These are phyloP conservation scores for Folsomia manolachei DNA, from an alignment of 2,888 invertebrate genomes.

Conservation along the genomic window DNA sequence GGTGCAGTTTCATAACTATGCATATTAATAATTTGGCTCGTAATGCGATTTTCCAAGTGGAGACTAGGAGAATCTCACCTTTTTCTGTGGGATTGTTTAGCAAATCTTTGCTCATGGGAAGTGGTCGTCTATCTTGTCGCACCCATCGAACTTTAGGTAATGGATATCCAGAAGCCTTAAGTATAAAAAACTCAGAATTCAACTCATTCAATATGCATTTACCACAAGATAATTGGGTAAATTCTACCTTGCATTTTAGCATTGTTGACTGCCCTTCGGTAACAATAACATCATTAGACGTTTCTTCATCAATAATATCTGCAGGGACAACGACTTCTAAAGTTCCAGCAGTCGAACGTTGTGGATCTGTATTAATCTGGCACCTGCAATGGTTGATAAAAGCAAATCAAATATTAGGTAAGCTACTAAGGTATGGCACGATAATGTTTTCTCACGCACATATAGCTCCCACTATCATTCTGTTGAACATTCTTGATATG, in stretches of 20 bases:
- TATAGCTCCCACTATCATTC: slow-evolving; percentile 84
- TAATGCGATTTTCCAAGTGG: not conserved
- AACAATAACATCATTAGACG: slow-evolving; percentile 54
- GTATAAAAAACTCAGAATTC: no score
- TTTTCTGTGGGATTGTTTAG: slow-evolving; percentile 44
- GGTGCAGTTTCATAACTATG: slow-evolving; percentile 17
- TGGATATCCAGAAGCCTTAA: slow-evolving; percentile 52
- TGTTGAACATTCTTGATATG: slow-evolving; percentile 85
- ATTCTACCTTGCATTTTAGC: slow-evolving; percentile 51
- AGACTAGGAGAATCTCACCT: slow-evolving; percentile 24
- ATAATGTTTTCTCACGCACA: no score
- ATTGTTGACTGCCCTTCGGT: slow-evolving; percentile 50
- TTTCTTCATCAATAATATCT: slow-evolving; percentile 51
- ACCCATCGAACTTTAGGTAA: slow-evolving; percentile 53
- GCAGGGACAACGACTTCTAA: slow-evolving; percentile 53
- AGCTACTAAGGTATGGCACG: no score
- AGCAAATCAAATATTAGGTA: not conserved
- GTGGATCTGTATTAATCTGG: slow-evolving; percentile 87
- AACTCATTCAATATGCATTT: no score
- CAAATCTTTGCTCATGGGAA: slow-evolving; percentile 46
- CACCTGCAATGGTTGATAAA: slow-evolving; percentile 63
- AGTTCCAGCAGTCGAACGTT: slow-evolving; percentile 59
- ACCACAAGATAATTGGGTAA: no score
- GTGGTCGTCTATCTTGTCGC: slow-evolving; percentile 51
- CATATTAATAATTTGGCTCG: no score